Conservation (phyloP, 1,140 invertebrate species). For the Melitaea cinxia region DNA sequence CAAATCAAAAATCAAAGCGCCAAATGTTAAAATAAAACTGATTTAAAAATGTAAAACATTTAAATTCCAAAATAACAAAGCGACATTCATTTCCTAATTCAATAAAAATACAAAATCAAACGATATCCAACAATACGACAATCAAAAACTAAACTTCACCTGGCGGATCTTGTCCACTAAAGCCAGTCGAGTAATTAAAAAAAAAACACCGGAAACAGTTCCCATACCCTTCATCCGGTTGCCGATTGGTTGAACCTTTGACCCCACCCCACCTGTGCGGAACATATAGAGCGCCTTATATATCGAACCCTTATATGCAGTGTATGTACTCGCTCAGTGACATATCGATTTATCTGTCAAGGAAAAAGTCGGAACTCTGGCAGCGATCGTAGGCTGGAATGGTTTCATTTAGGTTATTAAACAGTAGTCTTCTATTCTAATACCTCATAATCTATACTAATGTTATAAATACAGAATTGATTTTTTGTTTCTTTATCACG, state of each 20-base stretch:
- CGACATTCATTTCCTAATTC: background rate
- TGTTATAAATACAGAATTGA: too few relatives aligned
- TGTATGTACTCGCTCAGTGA: conserved; percentile 25
- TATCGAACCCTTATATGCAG: conserved; percentile 28
- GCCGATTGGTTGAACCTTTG: conserved; percentile 66
- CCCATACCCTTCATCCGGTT: conserved; percentile 50
- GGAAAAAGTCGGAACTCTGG: conserved; percentile 13
- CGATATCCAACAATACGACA: background rate
- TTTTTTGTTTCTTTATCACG: too few relatives aligned
- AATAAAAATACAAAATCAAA: background rate
- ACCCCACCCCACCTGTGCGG: conserved; percentile 61
- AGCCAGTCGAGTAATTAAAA: conserved; percentile 56
- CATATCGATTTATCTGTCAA: conserved; percentile 24
- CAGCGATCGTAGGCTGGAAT: too few relatives aligned
- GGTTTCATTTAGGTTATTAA: too few relatives aligned
- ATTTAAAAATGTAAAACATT: background rate
- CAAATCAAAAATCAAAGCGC: too few relatives aligned
- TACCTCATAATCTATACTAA: too few relatives aligned
- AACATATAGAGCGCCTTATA: conserved; percentile 41
- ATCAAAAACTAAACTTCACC: conserved; percentile 38
- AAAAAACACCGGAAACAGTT: conserved; percentile 55
- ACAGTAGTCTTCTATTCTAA: too few relatives aligned
- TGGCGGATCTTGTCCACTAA: conserved; percentile 49
- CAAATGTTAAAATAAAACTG: background rate
- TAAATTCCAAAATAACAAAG: background rate